A percentile compares a stretch with the other conserved stretches of the same genome.
Evolutionary conservation across 2,113 vertebrate species (phyloP).

Genomic region (Sceloporus tristichus): DNA sequence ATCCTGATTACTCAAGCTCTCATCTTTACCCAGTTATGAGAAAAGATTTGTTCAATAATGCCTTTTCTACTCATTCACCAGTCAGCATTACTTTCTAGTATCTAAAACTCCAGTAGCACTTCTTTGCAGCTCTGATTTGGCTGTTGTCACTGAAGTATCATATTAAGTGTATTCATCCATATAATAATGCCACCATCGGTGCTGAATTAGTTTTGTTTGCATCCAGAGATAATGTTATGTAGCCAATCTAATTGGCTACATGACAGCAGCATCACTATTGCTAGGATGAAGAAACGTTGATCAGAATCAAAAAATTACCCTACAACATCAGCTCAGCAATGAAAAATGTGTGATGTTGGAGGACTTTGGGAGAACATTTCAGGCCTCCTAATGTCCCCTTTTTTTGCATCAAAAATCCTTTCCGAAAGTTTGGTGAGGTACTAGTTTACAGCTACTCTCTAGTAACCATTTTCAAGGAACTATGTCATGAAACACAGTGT

Average conservation of each 20-base stretch:
- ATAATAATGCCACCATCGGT: background rate
- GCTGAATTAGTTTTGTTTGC: background rate
- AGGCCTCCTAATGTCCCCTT: background rate
- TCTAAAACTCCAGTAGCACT: background rate
- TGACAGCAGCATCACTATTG: background rate
- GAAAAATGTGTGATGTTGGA: background rate
- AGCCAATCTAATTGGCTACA: background rate
- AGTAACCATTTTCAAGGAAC: background rate
- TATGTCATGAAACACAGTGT: background rate
- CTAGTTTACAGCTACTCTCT: background rate
- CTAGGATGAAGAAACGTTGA: background rate
- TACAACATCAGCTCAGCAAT: background rate
- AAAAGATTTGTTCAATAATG: background rate
- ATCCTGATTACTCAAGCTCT: background rate
- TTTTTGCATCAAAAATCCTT: background rate
- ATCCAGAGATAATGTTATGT: background rate
- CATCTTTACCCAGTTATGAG: background rate
- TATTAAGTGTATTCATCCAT: background rate
- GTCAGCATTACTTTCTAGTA: background rate
- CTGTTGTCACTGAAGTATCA: background rate
- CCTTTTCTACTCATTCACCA: background rate
- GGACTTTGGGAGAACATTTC: background rate
- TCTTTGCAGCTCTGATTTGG: background rate
- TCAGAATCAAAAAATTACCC: background rate
- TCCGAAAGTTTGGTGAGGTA: background rate